Evolutionary conservation across 2,113 vertebrate species (phyloP).

Genomic region (Hippolais icterina): DNA sequence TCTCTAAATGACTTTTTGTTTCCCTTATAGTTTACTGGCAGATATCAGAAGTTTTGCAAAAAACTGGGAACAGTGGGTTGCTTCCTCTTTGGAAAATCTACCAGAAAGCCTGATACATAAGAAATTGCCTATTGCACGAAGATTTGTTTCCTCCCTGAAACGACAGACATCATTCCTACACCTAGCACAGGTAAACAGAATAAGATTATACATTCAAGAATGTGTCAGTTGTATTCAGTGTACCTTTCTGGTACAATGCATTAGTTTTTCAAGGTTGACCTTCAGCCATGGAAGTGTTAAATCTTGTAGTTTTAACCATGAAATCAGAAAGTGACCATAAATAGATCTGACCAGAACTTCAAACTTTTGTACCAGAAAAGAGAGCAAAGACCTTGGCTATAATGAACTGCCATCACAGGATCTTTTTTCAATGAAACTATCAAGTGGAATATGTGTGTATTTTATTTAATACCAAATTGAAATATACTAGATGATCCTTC

Average conservation of each 20-base stretch:
- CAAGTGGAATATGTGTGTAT: neutral
- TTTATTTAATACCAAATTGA: neutral
- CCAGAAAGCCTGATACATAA: constrained; percentile 88
- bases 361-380: neutral
- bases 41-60: constrained; percentile 98
- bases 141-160: constrained; percentile 94
- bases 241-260: neutral
- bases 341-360: neutral
- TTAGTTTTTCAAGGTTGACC: neutral
- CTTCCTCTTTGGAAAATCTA: constrained; percentile 94
- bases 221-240: neutral
- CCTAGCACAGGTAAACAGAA: constrained; percentile 87
- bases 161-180: constrained; percentile 96
- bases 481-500: neutral
- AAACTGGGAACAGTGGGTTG: constrained; percentile 97
- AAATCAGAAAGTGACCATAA: neutral
- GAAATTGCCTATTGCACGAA: constrained; percentile 90
- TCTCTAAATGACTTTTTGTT: constrained; percentile 8
- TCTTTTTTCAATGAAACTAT: neutral
- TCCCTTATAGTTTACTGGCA: constrained; percentile 83
- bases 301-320: neutral
- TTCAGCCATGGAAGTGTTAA: neutral
- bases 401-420: neutral
- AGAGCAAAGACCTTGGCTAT: neutral
- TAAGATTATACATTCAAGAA: neutral